phyloP scores from a whole-genome alignment of 2,888 invertebrate genomes.

The Caenorhabditis becei region DNA sequence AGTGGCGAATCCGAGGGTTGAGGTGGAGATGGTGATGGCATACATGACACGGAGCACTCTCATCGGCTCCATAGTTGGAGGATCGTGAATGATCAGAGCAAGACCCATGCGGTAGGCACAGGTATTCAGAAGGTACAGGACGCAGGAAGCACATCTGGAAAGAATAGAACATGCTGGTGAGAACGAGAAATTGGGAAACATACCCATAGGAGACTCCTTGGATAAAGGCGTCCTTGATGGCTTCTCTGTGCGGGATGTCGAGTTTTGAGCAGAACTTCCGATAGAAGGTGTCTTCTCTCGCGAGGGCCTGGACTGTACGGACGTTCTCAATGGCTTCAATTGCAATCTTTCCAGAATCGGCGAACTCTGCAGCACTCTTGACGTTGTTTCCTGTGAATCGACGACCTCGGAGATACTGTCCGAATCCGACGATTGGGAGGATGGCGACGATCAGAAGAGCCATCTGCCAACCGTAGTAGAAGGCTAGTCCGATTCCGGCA shows the following conservation, averaged over 20 bases:
- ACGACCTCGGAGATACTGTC: conserved; percentile 67
- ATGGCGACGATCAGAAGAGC: conserved; percentile 82
- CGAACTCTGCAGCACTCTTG: conserved; percentile 69
- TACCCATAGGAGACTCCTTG: conserved; percentile 73
- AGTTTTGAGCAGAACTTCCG: conserved; percentile 73
- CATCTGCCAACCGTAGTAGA: conserved; percentile 83
- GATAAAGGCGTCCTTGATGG: conserved; percentile 70
- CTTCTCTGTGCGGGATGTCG: conserved; percentile 71
- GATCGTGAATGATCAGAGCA: conserved; percentile 80
- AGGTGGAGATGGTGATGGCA: conserved; percentile 72
- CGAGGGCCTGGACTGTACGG: conserved; percentile 83
- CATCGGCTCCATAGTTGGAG: conserved; percentile 59
- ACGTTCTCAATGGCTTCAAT: conserved; percentile 83
- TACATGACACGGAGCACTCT: conserved; percentile 72
- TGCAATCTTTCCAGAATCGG: conserved; percentile 78
- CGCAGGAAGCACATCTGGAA: conserved; percentile 77
- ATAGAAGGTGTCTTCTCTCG: conserved; percentile 82
- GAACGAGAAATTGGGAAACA: not conserved
- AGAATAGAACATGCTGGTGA: not conserved
- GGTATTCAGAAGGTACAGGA: conserved; percentile 82
- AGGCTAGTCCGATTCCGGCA: conserved; percentile 80
- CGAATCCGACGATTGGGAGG: conserved; percentile 81
- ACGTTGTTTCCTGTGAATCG: conserved; percentile 82
- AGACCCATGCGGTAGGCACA: conserved; percentile 82
- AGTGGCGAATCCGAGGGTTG: conserved; percentile 82